These are phyloP conservation scores for Xenopus laevis DNA, from an alignment of 2,113 vertebrate species.

Conservation along the genomic window DNA sequence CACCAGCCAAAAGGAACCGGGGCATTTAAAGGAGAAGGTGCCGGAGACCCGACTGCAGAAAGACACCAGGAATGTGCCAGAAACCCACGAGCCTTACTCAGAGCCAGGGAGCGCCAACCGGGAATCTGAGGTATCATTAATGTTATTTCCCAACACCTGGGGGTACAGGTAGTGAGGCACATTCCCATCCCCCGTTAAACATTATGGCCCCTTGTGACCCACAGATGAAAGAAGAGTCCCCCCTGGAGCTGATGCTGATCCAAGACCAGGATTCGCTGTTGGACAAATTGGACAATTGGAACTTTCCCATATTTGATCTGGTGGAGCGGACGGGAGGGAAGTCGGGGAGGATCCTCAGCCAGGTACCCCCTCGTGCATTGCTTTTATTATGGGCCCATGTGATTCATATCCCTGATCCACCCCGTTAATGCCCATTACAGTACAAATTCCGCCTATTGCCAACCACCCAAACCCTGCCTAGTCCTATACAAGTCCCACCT, in stretches of 20 bases:
- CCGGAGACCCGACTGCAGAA: constrained; percentile 50
- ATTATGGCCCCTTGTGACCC: not conserved
- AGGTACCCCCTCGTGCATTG: constrained; percentile 69
- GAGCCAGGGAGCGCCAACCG: no score
- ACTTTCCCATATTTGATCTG: constrained; percentile 97
- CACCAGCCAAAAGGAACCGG: constrained; percentile 52
- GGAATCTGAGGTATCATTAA: no score
- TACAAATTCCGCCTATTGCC: no score
- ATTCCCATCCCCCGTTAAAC: no score
- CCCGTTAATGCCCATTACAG: no score
- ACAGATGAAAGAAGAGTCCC: constrained; percentile 68
- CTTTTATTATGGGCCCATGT: no score
- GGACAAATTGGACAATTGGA: constrained; percentile 92
- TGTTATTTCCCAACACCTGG: no score
- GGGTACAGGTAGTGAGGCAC: no score
- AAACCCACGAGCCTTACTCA: no score
- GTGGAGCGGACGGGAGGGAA: constrained; percentile 85
- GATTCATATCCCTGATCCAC: no score
- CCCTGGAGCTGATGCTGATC: constrained; percentile 69
- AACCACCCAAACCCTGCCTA: no score
- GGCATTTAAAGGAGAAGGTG: constrained; percentile 51
- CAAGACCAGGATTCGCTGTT: constrained; percentile 81
- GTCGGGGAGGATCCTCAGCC: constrained; percentile 88
- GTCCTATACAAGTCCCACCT: no score
- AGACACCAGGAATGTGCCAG: constrained; percentile 33